phyloP scores from a whole-genome alignment of 2,888 invertebrate species.

The Chloroclysta siterata region DNA sequence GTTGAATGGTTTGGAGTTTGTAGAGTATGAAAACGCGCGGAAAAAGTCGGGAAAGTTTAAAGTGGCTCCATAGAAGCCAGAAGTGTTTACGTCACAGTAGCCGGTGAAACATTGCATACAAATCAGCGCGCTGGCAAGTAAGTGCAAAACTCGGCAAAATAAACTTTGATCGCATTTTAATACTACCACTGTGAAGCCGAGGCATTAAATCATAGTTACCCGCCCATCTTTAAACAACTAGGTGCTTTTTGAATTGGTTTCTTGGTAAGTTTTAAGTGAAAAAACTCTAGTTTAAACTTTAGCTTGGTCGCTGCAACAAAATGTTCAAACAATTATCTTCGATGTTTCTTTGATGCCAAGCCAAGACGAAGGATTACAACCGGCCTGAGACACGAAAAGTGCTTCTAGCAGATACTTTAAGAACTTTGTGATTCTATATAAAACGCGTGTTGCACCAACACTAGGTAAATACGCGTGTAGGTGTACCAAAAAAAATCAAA shows the following conservation, averaged over 20 bases:
- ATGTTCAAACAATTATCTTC: conserved; percentile 18
- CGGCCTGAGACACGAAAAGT: too few relatives aligned
- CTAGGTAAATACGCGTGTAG: too few relatives aligned
- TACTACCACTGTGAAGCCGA: conserved; percentile 51
- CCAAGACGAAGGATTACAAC: too few relatives aligned
- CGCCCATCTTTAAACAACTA: conserved; percentile 56
- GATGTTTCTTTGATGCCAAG: too few relatives aligned
- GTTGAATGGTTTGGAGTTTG: conserved; percentile 46
- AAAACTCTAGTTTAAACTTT: conserved; percentile 28
- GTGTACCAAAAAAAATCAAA: too few relatives aligned
- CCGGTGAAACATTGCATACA: conserved; percentile 62
- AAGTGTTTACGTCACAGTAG: conserved; percentile 54
- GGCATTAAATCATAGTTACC: conserved; percentile 63
- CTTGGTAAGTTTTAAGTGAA: conserved; percentile 34
- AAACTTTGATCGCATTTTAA: conserved; percentile 71
- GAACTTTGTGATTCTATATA: too few relatives aligned
- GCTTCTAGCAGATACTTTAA: too few relatives aligned
- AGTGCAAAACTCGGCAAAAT: conserved; percentile 60
- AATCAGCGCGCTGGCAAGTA: conserved; percentile 61
- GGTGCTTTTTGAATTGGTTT: conserved; percentile 58
- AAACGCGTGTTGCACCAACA: too few relatives aligned
- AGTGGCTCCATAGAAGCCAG: conserved; percentile 53
- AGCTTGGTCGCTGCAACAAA: conserved; percentile 37
- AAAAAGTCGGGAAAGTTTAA: conserved; percentile 58
- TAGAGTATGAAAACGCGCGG: conserved; percentile 50